Evolutionary conservation across 2,113 vertebrate genomes (phyloP).

Genomic region (Toxotes jaculatrix): DNA sequence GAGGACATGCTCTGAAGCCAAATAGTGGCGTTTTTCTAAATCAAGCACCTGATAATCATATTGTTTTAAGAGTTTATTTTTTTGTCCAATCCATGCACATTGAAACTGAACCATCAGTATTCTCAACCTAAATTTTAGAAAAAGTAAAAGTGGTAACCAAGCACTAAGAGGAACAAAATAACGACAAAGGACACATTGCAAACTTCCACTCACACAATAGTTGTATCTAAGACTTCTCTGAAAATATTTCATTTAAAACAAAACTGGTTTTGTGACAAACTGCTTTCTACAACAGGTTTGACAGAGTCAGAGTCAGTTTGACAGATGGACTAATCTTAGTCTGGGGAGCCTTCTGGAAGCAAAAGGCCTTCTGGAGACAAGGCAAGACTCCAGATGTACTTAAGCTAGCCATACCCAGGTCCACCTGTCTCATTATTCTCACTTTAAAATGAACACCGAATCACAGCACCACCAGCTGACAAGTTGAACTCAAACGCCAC

Average conservation of each 20-base stretch:
- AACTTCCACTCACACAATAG: neutral
- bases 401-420: neutral
- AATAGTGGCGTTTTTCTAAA: slow-evolving; percentile 6
- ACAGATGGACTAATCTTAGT: neutral
- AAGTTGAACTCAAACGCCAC: neutral
- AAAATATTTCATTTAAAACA: neutral
- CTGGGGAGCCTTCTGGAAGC: neutral
- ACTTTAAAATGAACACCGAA: neutral
- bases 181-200: neutral
- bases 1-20: slow-evolving; percentile 10
- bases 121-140: neutral
- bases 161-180: neutral
- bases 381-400: neutral
- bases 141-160: neutral
- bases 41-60: slow-evolving; percentile 19
- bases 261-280: neutral
- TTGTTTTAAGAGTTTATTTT: neutral
- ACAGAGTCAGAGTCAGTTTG: neutral
- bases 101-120: neutral
- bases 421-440: neutral
- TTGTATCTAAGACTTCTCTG: neutral
- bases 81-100: neutral
- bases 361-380: neutral
- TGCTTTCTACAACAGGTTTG: neutral
- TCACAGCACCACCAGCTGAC: neutral